Percentiles rank a stretch among this genome's conserved stretches.
These are phyloP conservation scores for Lagopus leucura DNA, from an alignment of 2,113 vertebrate genomes.

Conservation along the genomic window DNA sequence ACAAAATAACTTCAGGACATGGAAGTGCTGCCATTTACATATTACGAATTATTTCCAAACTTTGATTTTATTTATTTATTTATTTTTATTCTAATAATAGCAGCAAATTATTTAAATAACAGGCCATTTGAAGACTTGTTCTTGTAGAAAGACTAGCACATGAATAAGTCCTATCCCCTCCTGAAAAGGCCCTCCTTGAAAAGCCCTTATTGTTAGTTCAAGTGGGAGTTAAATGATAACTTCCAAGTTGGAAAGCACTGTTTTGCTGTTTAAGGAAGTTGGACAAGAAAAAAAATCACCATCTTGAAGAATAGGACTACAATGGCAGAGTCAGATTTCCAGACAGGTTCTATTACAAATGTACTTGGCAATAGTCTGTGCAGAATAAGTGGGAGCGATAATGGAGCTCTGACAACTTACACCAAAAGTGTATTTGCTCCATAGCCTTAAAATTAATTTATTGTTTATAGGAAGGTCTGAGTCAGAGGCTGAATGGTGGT, in stretches of 20 bases:
- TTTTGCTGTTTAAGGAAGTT: conserved; percentile 43
- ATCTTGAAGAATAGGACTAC: conserved; percentile 27
- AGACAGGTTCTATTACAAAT: conserved; percentile 40
- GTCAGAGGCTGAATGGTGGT: neutral
- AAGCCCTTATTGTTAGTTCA: neutral
- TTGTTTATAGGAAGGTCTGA: conserved; percentile 13
- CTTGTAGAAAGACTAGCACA: neutral
- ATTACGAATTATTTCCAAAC: neutral
- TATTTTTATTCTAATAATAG: neutral
- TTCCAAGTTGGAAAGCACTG: neutral
- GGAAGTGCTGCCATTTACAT: conserved; percentile 19
- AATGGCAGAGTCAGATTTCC: conserved; percentile 53
- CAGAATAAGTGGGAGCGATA: conserved; percentile 13
- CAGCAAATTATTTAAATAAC: conserved; percentile 20
- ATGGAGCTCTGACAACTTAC: neutral
- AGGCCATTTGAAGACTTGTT: neutral
- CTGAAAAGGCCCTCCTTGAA: neutral
- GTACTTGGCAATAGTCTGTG: conserved; percentile 12
- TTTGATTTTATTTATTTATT: too few relatives aligned
- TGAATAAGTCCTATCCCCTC: neutral
- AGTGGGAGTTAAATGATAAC: conserved; percentile 28
- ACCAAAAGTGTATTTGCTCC: conserved; percentile 50
- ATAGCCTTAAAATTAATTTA: conserved; percentile 26
- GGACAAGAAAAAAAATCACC: neutral
- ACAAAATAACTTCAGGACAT: conserved; percentile 35